Evolutionary conservation across 2,113 vertebrate genomes (phyloP), one percentile per base, ranked within the genome.

Genomic region (Heliornis fulica): DNA sequence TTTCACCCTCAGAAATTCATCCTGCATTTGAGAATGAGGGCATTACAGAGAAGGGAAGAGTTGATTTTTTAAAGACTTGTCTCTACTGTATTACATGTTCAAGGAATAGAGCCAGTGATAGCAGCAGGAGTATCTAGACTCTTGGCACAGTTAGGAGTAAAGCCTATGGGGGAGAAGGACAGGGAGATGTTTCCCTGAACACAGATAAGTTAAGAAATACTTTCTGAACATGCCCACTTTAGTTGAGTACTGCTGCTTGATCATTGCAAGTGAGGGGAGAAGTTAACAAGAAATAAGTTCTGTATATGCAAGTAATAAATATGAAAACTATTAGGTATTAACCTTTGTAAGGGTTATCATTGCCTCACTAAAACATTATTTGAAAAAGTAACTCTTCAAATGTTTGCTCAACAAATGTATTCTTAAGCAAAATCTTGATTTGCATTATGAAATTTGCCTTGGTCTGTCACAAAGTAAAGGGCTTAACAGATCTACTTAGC

Each of bases 371-470:
- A 83, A 66, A 15, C 10, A 10, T 80, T 80, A 36, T 66, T 83
- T 94, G 54, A 53, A 71, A 76, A 71, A 76, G 23, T 60, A 78
- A 66, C 22, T 57, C n/a, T 93, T 94, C 71, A 86, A 91, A 64
- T 72, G n/a, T 86, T 93, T 94, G 72, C 91, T 97, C 86, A 93
- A 89, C 64, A 65, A 43, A 87, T 51, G 36, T 56, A n/a, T 91
- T 95, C 90, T 96, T 96, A 88, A 93, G 82, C 82, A 94, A 94
- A 85, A 90, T 95, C 46, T 89, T 59, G 87, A 50, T 97, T 95
- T 97, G 94, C 91, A 22, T 83, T 89, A 59, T 28, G 51, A 81
- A 95, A 89, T 81, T 61, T 46, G 8, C 70, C 64, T 91, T 46
- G 9, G 38, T 94, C 97, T 97, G 94, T 72, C 88, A 92, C 79